Evolutionary conservation across 2,113 vertebrate genomes (phyloP).

Genomic region (Vulpes lagopus): DNA sequence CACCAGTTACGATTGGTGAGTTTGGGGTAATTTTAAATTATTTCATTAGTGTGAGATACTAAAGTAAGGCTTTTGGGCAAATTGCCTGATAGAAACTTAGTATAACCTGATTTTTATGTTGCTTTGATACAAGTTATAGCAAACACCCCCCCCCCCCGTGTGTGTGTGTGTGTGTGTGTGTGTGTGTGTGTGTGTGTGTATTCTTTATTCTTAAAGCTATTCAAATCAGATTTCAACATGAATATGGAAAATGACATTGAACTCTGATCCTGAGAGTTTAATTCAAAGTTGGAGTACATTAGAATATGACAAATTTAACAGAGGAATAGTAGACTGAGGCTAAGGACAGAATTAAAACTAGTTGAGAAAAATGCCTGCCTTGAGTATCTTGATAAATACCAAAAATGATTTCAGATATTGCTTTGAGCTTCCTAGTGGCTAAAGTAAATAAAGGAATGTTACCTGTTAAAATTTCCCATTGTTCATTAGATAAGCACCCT

Average conservation of each 20-base stretch:
- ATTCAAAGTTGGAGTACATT: conserved; percentile 18
- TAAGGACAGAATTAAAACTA: conserved; percentile 19
- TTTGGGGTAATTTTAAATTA: conserved; percentile 39
- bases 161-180: too few relatives aligned
- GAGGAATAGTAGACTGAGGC: background rate
- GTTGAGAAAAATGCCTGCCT: background rate
- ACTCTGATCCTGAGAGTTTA: conserved; percentile 30
- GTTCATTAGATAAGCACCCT: conserved; percentile 1
- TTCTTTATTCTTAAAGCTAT: background rate
- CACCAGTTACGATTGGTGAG: background rate
- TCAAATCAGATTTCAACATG: background rate
- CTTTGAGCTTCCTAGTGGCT: conserved; percentile 22
- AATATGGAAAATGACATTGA: conserved; percentile 13
- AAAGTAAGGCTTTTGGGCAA: background rate
- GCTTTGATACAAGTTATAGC: conserved; percentile 18
- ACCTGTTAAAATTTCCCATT: conserved; percentile 8
- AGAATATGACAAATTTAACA: background rate
- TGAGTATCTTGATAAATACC: background rate
- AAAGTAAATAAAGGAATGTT: conserved; percentile 50
- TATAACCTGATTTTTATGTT: conserved; percentile 29
- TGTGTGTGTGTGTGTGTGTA: too few relatives aligned
- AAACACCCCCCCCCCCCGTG: background rate
- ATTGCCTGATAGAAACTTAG: background rate
- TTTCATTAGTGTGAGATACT: conserved; percentile 40
- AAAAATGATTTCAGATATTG: conserved; percentile 11